Evolutionary conservation across 2,113 vertebrate genomes (phyloP).

Genomic region (Serinus canaria): DNA sequence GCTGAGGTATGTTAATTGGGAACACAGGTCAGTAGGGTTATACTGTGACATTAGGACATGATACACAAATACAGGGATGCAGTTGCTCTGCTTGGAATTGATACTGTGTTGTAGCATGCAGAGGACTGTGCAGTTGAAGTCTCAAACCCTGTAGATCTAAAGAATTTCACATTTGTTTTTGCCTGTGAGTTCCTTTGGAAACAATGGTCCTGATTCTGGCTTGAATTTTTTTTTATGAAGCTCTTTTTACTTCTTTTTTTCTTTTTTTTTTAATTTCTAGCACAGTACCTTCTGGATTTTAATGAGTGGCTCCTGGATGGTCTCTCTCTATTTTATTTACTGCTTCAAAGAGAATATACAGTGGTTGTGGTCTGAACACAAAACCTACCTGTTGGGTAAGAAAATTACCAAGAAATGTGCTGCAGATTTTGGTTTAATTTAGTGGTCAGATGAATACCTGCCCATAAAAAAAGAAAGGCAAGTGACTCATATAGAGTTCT

Average conservation of each 20-base stretch:
- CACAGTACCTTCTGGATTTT: slow-evolving; percentile 79
- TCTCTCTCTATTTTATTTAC: slow-evolving; percentile 71
- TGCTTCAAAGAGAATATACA: slow-evolving; percentile 68
- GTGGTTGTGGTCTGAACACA: slow-evolving; percentile 70
- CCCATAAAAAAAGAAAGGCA: background rate
- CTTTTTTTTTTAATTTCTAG: slow-evolving; percentile 45
- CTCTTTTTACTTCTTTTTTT: background rate
- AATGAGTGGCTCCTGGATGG: slow-evolving; percentile 74
- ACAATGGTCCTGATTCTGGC: background rate
- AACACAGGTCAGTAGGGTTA: background rate
- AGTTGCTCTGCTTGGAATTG: background rate
- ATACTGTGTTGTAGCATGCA: background rate
- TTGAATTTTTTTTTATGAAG: background rate
- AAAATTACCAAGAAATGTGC: background rate
- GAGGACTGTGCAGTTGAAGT: background rate
- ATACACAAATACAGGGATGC: background rate
- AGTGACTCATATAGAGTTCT: background rate
- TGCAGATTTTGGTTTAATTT: background rate
- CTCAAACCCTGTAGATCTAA: background rate
- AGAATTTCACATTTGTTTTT: background rate
- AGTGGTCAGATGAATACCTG: background rate
- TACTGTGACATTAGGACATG: background rate
- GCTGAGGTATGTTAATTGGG: background rate
- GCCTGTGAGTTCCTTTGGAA: background rate
- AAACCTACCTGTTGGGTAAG: slow-evolving; percentile 73